phyloP scores from a whole-genome alignment of 2,797 vertebrate species.

The Coregonus sp. region DNA sequence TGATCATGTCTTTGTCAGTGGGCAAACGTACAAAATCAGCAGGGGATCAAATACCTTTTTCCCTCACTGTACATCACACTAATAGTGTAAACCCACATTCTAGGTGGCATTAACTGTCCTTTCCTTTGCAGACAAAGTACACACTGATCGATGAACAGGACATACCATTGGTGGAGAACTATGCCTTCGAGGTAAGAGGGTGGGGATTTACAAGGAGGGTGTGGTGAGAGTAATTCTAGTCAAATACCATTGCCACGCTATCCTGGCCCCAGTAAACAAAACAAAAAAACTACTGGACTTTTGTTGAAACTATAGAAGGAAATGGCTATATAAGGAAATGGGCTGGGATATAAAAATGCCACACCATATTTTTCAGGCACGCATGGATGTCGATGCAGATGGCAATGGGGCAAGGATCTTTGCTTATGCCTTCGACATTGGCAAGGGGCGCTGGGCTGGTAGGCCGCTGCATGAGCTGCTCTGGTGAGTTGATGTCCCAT shows the following conservation, averaged over 20 bases:
- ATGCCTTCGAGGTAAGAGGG: conserved; percentile 92
- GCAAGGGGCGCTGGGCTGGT: conserved; percentile 90
- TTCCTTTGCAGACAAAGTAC: conserved; percentile 89
- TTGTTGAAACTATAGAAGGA: neutral
- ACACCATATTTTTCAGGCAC: conserved; percentile 77
- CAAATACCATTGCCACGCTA: neutral
- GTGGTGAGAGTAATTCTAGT: neutral
- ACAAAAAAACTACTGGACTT: too few species aligned
- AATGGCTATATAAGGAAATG: neutral
- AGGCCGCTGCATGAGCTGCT: conserved; percentile 92
- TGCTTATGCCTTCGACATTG: conserved; percentile 97
- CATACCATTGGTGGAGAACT: conserved; percentile 98
- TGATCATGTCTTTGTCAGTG: too few species aligned
- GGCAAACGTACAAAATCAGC: too few species aligned
- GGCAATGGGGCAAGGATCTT: conserved; percentile 99
- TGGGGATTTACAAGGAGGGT: neutral
- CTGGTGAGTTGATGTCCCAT: conserved; percentile 79
- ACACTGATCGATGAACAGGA: conserved; percentile 97
- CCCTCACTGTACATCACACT: neutral
- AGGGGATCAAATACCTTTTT: too few species aligned
- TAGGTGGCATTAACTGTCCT: neutral
- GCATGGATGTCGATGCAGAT: conserved; percentile 98
- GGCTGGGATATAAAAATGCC: neutral
- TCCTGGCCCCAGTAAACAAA: neutral
- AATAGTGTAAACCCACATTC: neutral